Base-by-base conservation (phyloP, 2,888 invertebrate species). In the Macaria notata region DNA sequence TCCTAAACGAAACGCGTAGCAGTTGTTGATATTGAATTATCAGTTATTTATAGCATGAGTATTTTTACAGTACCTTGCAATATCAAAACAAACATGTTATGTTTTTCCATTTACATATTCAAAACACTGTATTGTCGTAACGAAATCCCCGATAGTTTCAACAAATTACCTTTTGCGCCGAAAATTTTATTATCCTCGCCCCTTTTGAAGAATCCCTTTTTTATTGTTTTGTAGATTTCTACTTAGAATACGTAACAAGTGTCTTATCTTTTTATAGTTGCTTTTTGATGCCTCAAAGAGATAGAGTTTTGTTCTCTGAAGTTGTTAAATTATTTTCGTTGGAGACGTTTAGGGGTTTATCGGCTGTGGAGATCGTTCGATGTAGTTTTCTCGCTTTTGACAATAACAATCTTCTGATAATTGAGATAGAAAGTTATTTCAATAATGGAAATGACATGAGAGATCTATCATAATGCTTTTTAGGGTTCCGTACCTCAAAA, bases 211-310 rank as follows among this genome's bases (percentile, higher is more conserved):
- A 42, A 50, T 33, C 19, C 44, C 43, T 30, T 49, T 59, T 58
- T 50, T 54, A 59, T 59, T 59, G 54, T 59, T 59, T 54, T 47
- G 19, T 19, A 31, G 44, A 49, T n/a, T n/a, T 54, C 9, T 43
- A 47, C 44, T 48, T 44, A 31, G 50, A 59, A 54, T 54, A 59
- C 58, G 51, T 47, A 49, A 58, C n/a, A 33, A 46, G 52, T 53
- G 51, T 46, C 41, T 8, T 39, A 31, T 47, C 41, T 51, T 46
- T 49, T 56, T 55, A 55, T 50, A 42, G 50, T 30, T n/a, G 43
- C 39, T 54, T 44, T 36, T 39, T 39, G 44, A 43, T 19, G 33
- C 33, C 43, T 46, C 31, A 38, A 38, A 33, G 33, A 39, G 38
- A 45, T 51, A 51, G 29, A 43, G 30, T 44, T 45, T 51, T 43